Percentiles rank a stretch among this genome's conserved stretches.
phyloP scores from a whole-genome alignment of 2,797 vertebrate species.

The Dicrostonyx torquatus region DNA sequence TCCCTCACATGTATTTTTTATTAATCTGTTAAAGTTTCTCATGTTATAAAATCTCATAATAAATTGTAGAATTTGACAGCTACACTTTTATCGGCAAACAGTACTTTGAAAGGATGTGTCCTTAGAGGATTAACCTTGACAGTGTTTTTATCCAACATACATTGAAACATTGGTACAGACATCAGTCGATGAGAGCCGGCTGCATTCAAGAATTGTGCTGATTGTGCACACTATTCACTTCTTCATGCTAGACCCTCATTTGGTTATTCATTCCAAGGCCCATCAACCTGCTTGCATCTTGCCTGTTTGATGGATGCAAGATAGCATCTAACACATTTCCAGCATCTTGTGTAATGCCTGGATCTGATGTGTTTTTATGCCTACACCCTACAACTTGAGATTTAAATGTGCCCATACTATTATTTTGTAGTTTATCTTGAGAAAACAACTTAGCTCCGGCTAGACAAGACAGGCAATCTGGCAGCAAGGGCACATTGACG shows the following conservation, averaged over 20 bases:
- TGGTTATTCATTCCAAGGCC: slow-evolving; percentile 47
- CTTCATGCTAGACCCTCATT: not conserved
- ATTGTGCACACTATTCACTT: slow-evolving; percentile 24
- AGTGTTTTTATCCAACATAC: slow-evolving; percentile 61
- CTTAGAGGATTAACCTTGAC: slow-evolving; percentile 58
- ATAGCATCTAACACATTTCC: slow-evolving; percentile 36
- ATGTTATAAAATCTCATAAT: slow-evolving; percentile 64
- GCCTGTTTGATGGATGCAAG: slow-evolving; percentile 21
- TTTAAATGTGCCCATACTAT: slow-evolving; percentile 61
- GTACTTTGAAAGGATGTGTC: slow-evolving; percentile 63
- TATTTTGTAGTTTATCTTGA: slow-evolving; percentile 68
- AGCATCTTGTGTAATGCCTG: slow-evolving; percentile 47
- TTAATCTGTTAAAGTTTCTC: slow-evolving; percentile 27
- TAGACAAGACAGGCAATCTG: slow-evolving; percentile 54
- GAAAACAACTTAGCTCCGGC: slow-evolving; percentile 56
- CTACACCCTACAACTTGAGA: slow-evolving; percentile 22
- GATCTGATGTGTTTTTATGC: slow-evolving; percentile 53
- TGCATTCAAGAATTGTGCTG: slow-evolving; percentile 42
- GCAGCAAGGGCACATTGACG: slow-evolving; percentile 20
- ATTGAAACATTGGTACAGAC: slow-evolving; percentile 56
- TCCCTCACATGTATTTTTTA: not conserved
- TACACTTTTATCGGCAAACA: slow-evolving; percentile 68
- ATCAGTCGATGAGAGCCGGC: slow-evolving; percentile 33
- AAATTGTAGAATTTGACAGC: slow-evolving; percentile 67
- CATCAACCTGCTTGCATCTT: not conserved